Conservation (phyloP, 2,888 invertebrate genomes). For the Nomada flava region DNA sequence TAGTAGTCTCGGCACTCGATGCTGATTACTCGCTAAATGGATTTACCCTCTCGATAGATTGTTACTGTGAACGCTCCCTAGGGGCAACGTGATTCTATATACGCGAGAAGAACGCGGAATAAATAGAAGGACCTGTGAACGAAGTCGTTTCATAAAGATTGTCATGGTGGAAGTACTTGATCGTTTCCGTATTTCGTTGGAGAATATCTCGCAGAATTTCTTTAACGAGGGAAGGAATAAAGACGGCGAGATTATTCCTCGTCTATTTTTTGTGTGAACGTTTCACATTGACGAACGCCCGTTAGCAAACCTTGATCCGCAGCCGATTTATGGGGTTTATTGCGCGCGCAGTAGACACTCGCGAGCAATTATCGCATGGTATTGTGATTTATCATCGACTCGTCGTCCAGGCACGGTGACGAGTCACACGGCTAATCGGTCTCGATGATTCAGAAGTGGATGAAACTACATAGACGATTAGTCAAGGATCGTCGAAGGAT, state of each 20-base stretch:
- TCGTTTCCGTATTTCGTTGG: no score
- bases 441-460: constrained; percentile 46
- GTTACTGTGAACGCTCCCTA: constrained; percentile 68
- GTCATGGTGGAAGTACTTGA: neutral
- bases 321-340: constrained; percentile 58
- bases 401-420: constrained; percentile 9
- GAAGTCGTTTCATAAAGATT: no score
- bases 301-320: constrained; percentile 20
- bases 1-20: constrained; percentile 40
- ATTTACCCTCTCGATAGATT: constrained; percentile 76
- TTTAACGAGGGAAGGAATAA: neutral
- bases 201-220: neutral
- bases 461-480: constrained; percentile 29
- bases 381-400: constrained; percentile 53
- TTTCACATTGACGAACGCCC: neutral
- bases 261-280: no score
- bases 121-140: neutral
- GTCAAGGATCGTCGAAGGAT: constrained; percentile 15
- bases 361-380: constrained; percentile 42
- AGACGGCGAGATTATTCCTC: neutral
- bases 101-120: constrained; percentile 30
- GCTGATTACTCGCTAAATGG: constrained; percentile 74
- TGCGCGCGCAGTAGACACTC: constrained; percentile 23
- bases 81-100: constrained; percentile 42
- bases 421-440: constrained; percentile 33